These are phyloP conservation scores for Mythimna pallens DNA, from an alignment of 2,888 invertebrate genomes.

Conservation along the genomic window DNA sequence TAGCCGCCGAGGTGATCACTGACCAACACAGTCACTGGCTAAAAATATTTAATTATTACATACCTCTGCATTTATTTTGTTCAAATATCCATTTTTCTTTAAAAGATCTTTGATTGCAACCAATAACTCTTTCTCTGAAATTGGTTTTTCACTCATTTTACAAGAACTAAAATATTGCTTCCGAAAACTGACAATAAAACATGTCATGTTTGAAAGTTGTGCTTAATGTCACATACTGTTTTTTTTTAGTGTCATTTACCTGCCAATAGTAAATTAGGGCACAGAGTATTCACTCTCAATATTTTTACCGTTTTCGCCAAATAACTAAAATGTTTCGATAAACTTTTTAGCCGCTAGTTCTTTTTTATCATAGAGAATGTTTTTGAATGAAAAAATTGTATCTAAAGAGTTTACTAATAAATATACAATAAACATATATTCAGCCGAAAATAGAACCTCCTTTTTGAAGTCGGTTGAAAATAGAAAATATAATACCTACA, in stretches of 20 bases:
- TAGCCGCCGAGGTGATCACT: not conserved
- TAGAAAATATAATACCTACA: too few species aligned
- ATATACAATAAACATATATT: too few species aligned
- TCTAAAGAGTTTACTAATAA: too few species aligned
- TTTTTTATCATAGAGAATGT: too few species aligned
- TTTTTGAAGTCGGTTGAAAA: too few species aligned
- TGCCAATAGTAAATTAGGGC: not conserved
- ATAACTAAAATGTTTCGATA: too few species aligned
- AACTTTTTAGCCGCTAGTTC: too few species aligned
- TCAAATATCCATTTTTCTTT: constrained; percentile 82
- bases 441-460: too few species aligned
- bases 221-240: not conserved
- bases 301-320: too few species aligned
- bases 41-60: constrained; percentile 1
- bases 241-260: not conserved
- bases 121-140: constrained; percentile 83
- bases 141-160: constrained; percentile 78
- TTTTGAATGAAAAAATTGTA: too few species aligned
- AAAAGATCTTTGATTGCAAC: constrained; percentile 83
- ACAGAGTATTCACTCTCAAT: not conserved
- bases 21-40: not conserved
- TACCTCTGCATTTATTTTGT: constrained; percentile 87
- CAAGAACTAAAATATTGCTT: not conserved
- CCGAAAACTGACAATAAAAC: constrained; percentile 4
- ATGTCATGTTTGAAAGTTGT: constrained; percentile 10